Evolutionary conservation across 2,797 vertebrate species (phyloP).

Genomic region (Sarcophilus harrisii): DNA sequence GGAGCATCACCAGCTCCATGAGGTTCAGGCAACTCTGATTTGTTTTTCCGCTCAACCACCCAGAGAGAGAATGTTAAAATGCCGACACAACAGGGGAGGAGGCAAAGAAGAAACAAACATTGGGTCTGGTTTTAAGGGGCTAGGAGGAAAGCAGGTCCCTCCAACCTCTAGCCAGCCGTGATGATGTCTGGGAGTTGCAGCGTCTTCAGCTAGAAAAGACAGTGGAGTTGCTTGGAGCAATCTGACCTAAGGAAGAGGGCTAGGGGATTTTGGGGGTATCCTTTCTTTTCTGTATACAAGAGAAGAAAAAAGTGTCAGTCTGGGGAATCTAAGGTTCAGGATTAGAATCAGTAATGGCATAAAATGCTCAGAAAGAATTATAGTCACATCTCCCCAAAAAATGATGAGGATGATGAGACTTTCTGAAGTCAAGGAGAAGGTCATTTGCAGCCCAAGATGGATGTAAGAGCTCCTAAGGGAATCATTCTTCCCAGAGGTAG

Average conservation of each 20-base stretch:
- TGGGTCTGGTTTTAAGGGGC: conserved; percentile 27
- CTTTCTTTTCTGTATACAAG: neutral
- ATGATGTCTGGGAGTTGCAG: neutral
- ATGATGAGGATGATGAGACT: neutral
- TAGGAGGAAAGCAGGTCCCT: neutral
- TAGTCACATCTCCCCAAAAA: neutral
- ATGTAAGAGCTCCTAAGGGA: neutral
- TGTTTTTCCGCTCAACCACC: conserved; percentile 75
- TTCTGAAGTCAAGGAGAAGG: neutral
- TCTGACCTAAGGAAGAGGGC: neutral
- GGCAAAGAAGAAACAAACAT: neutral
- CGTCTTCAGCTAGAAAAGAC: neutral
- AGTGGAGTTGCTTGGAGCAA: neutral
- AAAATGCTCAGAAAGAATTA: neutral
- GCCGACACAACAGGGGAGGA: neutral
- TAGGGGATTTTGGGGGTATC: neutral
- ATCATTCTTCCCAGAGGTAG: neutral
- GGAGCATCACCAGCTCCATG: conserved; percentile 76
- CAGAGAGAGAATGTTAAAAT: conserved; percentile 64
- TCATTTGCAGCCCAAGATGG: neutral
- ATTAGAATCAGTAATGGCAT: neutral
- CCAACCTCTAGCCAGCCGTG: neutral
- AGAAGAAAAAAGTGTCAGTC: neutral
- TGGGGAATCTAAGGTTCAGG: neutral
- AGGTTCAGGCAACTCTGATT: conserved; percentile 83